Evolutionary conservation across 2,113 vertebrate genomes (phyloP).

Genomic region (Oenanthe oenanthe): DNA sequence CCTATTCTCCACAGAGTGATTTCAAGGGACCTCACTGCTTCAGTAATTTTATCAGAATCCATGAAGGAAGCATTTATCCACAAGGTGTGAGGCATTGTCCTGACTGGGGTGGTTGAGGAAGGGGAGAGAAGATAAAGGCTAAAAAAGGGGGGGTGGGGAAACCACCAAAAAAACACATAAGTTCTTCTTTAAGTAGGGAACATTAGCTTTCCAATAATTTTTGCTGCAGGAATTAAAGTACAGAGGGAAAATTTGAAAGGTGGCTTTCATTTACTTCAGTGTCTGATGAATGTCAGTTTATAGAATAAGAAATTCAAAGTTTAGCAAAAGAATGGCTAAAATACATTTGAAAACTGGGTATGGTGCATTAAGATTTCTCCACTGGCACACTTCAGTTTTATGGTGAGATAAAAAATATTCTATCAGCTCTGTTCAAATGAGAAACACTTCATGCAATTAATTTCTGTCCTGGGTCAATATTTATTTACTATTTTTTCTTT

Average conservation of each 20-base stretch:
- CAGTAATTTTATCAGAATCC: fast-evolving
- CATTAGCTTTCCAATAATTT: neutral
- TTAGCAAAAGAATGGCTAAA: neutral
- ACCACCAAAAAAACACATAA: fast-evolving
- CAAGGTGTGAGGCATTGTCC: neutral
- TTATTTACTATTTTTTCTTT: neutral
- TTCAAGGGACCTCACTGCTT: neutral
- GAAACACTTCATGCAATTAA: neutral
- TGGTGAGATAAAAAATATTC: neutral
- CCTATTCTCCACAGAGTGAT: fast-evolving
- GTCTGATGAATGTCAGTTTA: neutral
- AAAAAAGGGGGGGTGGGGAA: neutral
- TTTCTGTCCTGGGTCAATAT: neutral
- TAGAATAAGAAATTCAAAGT: neutral
- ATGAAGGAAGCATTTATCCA: neutral
- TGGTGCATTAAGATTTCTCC: neutral
- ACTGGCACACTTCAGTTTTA: neutral
- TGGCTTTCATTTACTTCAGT: neutral
- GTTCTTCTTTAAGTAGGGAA: neutral
- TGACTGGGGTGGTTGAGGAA: neutral
- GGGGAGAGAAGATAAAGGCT: too few relatives aligned
- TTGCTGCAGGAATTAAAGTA: neutral
- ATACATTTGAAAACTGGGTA: neutral
- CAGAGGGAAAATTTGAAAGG: neutral
- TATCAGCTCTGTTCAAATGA: neutral